Evolutionary conservation across 2,113 vertebrate species (phyloP), one percentile per base, ranked within the genome.

Genomic region (Nesogale talazaci): DNA sequence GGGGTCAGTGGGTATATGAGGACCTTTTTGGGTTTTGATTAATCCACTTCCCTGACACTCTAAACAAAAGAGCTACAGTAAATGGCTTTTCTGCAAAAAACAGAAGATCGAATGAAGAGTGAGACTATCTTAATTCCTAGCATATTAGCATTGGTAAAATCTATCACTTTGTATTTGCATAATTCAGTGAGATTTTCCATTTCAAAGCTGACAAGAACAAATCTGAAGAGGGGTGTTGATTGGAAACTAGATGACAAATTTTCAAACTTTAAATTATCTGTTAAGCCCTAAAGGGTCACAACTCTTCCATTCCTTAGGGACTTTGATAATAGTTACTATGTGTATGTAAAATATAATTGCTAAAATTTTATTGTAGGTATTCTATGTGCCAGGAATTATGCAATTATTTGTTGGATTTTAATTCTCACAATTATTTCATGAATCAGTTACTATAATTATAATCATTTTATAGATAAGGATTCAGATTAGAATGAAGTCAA

Each of bases 101-200:
- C 22, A 96, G 83, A 95, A 93, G 15, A 88, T 84, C 57, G 95
- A 95, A 97, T 95, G 83, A 97, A 96, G 83, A 88, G 80, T 85
- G n/a, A 70, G 88, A 76, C 84, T 88, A 77, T 92, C 84, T 96
- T 95, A 96, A 96, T 95, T 96, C 82, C 67, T 78, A 94, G 67
- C 59, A 87, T 89, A 88, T 3, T n/a, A 36, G 36, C 38, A 83
- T 74, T 92, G 70, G 67, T 59, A 81, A 96, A 94, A 97, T 94
- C 72, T 96, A 96, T 95, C 94, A 83, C 76, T 97, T 97, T 36
- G n/a, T 8, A 86, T 97, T 88, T 91, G 95, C 86, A 97, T 97
- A 95, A 95, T 97, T 95, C 93, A 96, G 67, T 94, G 96, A 94
- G 86, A 97, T 94, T 96, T 84, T 83, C 93, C 40, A 89, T 89